These are phyloP conservation scores for Aelia acuminata DNA, from an alignment of 2,888 invertebrate genomes.

Conservation along the genomic window DNA sequence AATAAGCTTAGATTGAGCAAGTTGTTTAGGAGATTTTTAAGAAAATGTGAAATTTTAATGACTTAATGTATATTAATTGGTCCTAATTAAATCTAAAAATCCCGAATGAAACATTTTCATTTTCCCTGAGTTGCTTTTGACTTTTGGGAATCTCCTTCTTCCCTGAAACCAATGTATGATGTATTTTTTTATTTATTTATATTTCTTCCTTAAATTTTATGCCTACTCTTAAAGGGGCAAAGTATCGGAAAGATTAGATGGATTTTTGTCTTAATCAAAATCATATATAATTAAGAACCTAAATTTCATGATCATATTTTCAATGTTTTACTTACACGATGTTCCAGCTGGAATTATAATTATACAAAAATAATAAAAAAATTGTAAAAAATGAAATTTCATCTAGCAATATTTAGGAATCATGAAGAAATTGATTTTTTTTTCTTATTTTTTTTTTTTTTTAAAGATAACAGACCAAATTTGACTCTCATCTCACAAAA, in stretches of 20 bases:
- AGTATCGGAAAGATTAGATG: background rate
- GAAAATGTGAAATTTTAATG: conserved; percentile 18
- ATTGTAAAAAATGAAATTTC: background rate
- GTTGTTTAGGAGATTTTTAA: conserved; percentile 1
- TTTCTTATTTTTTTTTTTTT: too few relatives aligned
- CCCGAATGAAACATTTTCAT: background rate
- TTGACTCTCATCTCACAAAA: background rate
- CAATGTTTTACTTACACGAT: background rate
- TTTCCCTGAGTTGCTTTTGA: background rate
- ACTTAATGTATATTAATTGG: conserved; percentile 2
- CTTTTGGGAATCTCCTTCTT: background rate
- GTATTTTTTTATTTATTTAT: background rate
- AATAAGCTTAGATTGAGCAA: conserved; percentile 46
- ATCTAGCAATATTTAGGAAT: background rate
- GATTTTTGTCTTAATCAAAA: background rate
- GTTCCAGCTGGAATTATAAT: background rate
- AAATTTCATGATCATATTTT: background rate
- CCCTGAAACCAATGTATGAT: background rate
- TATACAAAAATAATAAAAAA: too few relatives aligned
- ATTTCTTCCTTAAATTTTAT: background rate
- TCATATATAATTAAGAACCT: background rate
- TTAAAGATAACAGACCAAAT: background rate
- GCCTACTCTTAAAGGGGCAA: background rate
- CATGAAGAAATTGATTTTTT: background rate
- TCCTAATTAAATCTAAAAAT: background rate